Base-by-base conservation (phyloP, 2,797 vertebrate species). In the Morelia viridis region DNA sequence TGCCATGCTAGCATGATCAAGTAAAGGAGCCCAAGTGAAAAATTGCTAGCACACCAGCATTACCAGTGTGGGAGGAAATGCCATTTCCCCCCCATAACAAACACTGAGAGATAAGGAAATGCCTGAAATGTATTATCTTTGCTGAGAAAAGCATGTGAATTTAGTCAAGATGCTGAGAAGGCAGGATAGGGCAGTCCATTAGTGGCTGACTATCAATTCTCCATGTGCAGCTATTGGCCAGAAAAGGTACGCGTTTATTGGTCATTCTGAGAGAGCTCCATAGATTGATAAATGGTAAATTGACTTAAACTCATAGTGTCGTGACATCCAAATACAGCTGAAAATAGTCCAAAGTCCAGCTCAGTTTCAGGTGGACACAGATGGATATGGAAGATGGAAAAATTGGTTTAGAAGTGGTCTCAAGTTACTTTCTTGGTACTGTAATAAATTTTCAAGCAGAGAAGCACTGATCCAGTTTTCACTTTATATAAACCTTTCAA, bases 381-480 rank as follows among this genome's bases (percentile, higher is more conserved):
- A 24, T 46, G 35, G 71, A 5, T 41, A 41, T 46, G 22, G 71
- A 80, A 80, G 46, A 80, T 80, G 46, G 71, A 80, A 80, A 80
- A 80, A 46, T 19, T 24, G 8, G 46, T 24, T 9, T 46, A 80
- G 68, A 71, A 24, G 19, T 80, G 35, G 35, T 4, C 35, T 60
- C 58, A 86, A 53, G 7, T 86, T 60, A 31, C 28, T 85, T 28
- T 57, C n/a, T 61, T 12, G 19, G 26, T 76, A 61, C 3, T 53
- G 22, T 22, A 61, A n/a, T 56, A 60, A 50, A 71, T 26, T 31
- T 46, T 71, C 11, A 62, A 6, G 12, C 93, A 91, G 93, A 94
- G 58, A 92, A 90, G 31, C 4, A 2, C 13, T 46, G 57, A 7
- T 90, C 71, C 5, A 22, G 1, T 41, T 41, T 83, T 76, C 0